Evolutionary conservation across 2,888 invertebrate species (phyloP), one percentile per base, ranked within the genome.

Genomic region (Andricus quercusramuli): DNA sequence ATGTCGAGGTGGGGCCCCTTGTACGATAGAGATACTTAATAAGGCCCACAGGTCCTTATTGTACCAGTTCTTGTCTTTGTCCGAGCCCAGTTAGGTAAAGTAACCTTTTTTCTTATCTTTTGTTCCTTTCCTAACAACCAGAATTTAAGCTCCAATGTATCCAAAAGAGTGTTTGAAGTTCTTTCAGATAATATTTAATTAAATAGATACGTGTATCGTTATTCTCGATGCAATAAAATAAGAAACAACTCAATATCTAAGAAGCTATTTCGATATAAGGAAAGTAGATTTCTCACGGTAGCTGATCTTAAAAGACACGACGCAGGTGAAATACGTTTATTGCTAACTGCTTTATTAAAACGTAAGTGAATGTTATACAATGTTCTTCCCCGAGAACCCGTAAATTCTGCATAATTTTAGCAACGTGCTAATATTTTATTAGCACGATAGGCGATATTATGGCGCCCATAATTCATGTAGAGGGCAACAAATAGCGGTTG

Each of bases 11-110:
- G 64, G 74, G 64, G 80, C 83, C 84, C 84, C 83, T 80, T 70
- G 56, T 74, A 79, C 85, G 86, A 88, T 89, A 89, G 89, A 89
- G 88, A 82, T 82, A 83, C 89, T 88, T 89, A 89, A 88, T 88
- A 88, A 88, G 88, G 80, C 80, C 82, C 17, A 29, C 66, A 64
- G 64, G 25, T 25, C 66, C 37, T 11, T 32, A 66, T 37, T 66
- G 32, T 66, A 66, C 20, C 66, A 22, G n/a, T 66, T 32, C 66
- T 66, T 66, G 66, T 66, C 37, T 66, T 66, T 66, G 20, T 29
- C 37, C 25, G 9, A 68, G 3, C 15, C 64, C 5, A 64, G 64
- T 64, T 64, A 64, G 64, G 64, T 29, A 29, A 64, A 64, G 6
- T 64, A 62, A 15, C 64, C 64, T 64, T 64, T 64, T 59, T 64